Base-by-base conservation (phyloP, 2,113 vertebrate species). In the Chloroceryle aenea region DNA sequence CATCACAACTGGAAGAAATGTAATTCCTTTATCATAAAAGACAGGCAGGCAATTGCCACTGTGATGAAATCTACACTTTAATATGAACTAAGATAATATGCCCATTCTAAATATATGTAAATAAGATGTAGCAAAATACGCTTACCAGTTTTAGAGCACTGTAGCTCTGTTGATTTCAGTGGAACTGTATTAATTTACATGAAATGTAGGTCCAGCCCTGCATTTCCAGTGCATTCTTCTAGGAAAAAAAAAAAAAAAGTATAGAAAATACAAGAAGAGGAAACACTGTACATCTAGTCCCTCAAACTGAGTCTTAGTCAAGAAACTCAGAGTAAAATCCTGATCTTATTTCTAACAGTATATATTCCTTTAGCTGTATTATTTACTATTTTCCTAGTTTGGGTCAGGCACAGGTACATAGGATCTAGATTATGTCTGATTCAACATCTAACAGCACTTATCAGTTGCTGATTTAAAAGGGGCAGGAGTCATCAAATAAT, bases 21-120 rank as follows among this genome's bases (percentile, higher is more conserved):
- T 55, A 93, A 87, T 94, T 87, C 81, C 86, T 92, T 93, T 94
- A 80, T 84, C 59, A 32, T 23, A 75, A 64, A 81, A 81, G 63
- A 88, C 82, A 89, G 73, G 56, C 59, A 86, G 34, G 55, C 90
- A 87, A 85, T 95, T 90, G 90, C 50, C 85, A 48, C 38, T 91
- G 32, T 85, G 82, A 92, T 95, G 62, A 95, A 80, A 87, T 94
- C 75, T 86, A 61, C 34, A 64, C 89, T 96, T 86, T 72, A 87
- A 72, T 88, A 85, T 71, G 85, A 96, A 88, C 27, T 47, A 43
- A 87, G 36, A 69, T 82, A 91, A 47, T 63, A 94, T 18, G 79
- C 55, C 43, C 18, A 74, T 87, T 69, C 92, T 81, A 63, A 83
- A 43, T 75, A 62, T 77, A 61, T n/a, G 69, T 85, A 80, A 91